Conservation (phyloP, 2,888 invertebrate species). For the Amblyjoppa fuscipennis region DNA sequence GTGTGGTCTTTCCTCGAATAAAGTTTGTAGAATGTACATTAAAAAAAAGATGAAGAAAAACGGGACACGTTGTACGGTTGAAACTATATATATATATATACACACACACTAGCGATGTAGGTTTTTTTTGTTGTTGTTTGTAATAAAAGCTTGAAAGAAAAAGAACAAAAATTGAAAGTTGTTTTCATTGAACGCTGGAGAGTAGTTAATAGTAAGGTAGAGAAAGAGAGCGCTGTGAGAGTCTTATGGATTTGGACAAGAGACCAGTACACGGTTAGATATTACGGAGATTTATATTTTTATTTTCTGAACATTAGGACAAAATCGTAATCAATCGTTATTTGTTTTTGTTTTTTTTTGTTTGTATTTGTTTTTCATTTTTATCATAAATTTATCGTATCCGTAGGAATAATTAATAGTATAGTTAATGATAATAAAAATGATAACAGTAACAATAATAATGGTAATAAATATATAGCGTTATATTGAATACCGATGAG, state of each 20-base stretch:
- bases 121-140: constrained; percentile 53
- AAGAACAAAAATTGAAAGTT: constrained; percentile 4
- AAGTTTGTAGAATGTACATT: constrained; percentile 55
- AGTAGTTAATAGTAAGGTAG: neutral
- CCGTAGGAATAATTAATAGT: constrained; percentile 79
- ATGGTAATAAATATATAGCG: constrained; percentile 73
- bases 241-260: constrained; percentile 47
- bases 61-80: constrained; percentile 28
- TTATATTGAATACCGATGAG: constrained; percentile 82
- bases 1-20: constrained; percentile 31
- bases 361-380: constrained; percentile 39
- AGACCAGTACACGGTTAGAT: constrained; percentile 37
- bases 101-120: constrained; percentile 46
- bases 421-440: constrained; percentile 60
- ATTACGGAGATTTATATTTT: constrained; percentile 80
- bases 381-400: constrained; percentile 82
- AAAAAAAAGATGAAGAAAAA: constrained; percentile 1
- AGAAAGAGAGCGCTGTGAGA: constrained; percentile 10
- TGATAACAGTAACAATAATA: constrained; percentile 66
- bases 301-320: constrained; percentile 83
- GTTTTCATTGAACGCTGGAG: constrained; percentile 28
- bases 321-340: constrained; percentile 81
- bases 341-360: constrained; percentile 48
- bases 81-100: constrained; percentile 44
- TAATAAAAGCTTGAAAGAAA: constrained; percentile 58